Conservation (phyloP, 2,113 vertebrate species). For the Bagarius yarrelli region DNA sequence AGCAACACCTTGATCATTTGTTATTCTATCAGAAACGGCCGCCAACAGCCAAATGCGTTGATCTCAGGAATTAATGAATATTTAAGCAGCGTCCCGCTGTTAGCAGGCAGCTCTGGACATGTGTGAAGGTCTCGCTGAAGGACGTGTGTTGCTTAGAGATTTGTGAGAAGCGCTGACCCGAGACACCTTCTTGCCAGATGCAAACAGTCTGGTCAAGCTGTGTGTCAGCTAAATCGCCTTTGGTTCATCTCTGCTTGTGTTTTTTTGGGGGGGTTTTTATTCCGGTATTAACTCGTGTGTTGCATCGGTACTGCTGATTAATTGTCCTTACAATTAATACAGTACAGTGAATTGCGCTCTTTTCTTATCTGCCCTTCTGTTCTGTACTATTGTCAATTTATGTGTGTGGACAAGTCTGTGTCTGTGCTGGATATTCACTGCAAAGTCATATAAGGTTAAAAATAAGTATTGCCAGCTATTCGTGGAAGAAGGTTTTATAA, state of each 20-base stretch:
- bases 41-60: neutral
- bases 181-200: slow-evolving; percentile 10
- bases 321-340: too few relatives aligned
- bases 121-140: neutral
- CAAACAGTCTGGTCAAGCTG: slow-evolving; percentile 31
- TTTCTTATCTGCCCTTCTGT: neutral
- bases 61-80: neutral
- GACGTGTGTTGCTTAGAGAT: neutral
- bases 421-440: neutral
- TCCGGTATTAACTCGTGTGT: neutral
- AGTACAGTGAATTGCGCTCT: neutral
- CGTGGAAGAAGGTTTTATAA: neutral
- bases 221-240: slow-evolving; percentile 25
- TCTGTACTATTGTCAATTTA: neutral
- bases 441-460: neutral
- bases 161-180: slow-evolving; percentile 2
- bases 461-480: neutral
- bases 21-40: neutral
- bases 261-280: too few relatives aligned
- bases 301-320: neutral
- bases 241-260: neutral
- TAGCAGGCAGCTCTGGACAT: neutral
- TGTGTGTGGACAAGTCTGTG: neutral
- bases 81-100: neutral
- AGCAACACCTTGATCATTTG: neutral